Conservation (phyloP, 2,113 vertebrate genomes). For the Carassius carassius region DNA sequence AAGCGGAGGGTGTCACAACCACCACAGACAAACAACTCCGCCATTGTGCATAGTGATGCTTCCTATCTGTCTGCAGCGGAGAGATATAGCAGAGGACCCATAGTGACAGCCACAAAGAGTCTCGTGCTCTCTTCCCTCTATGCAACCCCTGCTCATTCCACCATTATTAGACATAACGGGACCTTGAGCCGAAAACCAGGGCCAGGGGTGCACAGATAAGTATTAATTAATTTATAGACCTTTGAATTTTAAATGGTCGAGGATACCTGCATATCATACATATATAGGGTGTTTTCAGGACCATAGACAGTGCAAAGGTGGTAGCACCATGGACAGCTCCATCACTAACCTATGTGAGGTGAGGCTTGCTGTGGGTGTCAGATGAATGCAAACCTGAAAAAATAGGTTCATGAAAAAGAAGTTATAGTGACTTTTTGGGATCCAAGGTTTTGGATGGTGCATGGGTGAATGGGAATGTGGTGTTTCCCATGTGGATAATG, state of each 20-base stretch:
- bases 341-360: constrained; percentile 11
- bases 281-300: constrained; percentile 43
- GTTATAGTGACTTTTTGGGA: constrained; percentile 6
- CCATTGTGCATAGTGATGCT: constrained; percentile 73
- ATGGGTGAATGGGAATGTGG: background rate
- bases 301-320: constrained; percentile 22
- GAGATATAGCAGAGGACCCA: constrained; percentile 32
- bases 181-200: constrained; percentile 38
- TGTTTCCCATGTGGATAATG: background rate
- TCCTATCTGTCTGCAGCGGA: constrained; percentile 54
- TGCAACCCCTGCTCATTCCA: constrained; percentile 33
- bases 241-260: constrained; percentile 54
- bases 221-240: constrained; percentile 54
- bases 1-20: constrained; percentile 62
- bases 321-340: constrained; percentile 22
- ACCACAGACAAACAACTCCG: constrained; percentile 68
- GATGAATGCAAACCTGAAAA: background rate
- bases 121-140: background rate
- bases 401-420: background rate
- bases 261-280: constrained; percentile 36
- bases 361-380: constrained; percentile 24
- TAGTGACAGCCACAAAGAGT: constrained; percentile 39
- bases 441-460: background rate
- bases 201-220: constrained; percentile 51
- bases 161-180: constrained; percentile 45